A percentile compares a stretch with the other conserved stretches of the same genome.
Evolutionary conservation across 2,113 vertebrate species (phyloP).

Genomic region (Urocitellus parryii): DNA sequence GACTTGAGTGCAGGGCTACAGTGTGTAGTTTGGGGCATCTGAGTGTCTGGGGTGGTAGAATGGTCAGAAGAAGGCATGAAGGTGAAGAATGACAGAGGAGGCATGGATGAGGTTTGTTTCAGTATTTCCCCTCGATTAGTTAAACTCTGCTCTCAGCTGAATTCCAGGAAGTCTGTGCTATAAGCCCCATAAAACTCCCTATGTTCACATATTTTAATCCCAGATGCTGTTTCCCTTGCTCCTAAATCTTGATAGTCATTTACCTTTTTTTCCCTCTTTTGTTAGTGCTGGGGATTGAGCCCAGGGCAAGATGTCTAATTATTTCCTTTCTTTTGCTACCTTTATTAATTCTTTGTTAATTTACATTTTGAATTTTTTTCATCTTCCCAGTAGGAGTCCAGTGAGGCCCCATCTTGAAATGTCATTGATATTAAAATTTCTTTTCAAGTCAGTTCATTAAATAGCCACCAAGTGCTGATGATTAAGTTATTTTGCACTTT

Average conservation of each 20-base stretch:
- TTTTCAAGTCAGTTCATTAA: slow-evolving; percentile 15
- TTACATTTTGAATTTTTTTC: background rate
- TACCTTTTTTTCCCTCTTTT: too few species aligned
- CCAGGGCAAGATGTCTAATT: background rate
- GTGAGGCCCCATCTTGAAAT: background rate
- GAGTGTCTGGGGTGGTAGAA: background rate
- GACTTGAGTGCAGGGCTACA: background rate
- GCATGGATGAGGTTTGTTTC: background rate
- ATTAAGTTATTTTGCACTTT: slow-evolving; percentile 37
- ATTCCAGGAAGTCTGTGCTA: background rate
- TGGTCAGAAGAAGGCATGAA: background rate
- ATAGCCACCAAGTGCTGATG: background rate
- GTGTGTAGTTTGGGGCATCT: background rate
- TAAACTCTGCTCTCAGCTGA: background rate
- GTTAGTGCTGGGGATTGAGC: too few species aligned
- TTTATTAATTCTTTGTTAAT: slow-evolving; percentile 30
- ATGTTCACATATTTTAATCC: background rate
- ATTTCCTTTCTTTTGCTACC: background rate
- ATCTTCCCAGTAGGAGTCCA: background rate
- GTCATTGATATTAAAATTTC: slow-evolving; percentile 1
- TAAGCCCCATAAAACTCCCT: background rate
- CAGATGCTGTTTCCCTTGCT: background rate
- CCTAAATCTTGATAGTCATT: background rate
- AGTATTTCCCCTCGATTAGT: background rate
- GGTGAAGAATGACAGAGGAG: background rate